A percentile compares a stretch with the other conserved stretches of the same genome.
Evolutionary conservation across 2,113 vertebrate species (phyloP).

Genomic region (Laticauda laticaudata): DNA sequence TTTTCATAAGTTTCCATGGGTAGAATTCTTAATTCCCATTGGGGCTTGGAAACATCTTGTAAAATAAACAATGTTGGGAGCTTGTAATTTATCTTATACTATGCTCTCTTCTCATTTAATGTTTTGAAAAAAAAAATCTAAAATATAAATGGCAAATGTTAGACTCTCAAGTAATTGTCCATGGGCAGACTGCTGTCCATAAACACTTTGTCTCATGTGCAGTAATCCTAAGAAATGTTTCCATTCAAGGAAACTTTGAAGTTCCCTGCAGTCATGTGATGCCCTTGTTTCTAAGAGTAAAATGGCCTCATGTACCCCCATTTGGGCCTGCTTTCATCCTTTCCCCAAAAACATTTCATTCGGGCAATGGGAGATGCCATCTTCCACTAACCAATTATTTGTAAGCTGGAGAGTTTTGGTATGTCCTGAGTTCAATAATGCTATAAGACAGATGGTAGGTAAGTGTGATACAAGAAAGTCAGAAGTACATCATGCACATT

Average conservation of each 20-base stretch:
- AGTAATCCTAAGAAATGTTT: not conserved
- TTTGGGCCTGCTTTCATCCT: not conserved
- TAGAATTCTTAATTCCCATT: not conserved
- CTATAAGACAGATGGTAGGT: not conserved
- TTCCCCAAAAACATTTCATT: not conserved
- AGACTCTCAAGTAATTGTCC: not conserved
- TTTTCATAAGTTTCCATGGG: not conserved
- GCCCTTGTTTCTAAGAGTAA: not conserved
- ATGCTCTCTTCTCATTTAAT: not conserved
- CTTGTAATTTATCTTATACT: not conserved
- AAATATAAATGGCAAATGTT: not conserved
- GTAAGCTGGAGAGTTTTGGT: not conserved
- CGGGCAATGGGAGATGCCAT: not conserved
- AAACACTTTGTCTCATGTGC: not conserved
- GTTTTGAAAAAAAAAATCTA: not conserved
- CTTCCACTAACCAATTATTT: not conserved
- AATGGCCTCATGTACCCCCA: not conserved
- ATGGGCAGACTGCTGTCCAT: not conserved
- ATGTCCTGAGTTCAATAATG: not conserved
- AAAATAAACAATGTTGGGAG: not conserved
- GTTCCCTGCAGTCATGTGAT: not conserved
- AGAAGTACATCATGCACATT: not conserved
- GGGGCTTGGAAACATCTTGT: not conserved
- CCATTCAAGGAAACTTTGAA: not conserved
- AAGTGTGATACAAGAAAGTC: not conserved